Percentiles rank a stretch among this genome's conserved stretches.
Evolutionary conservation across 2,113 vertebrate species (phyloP).

Genomic region (Neodon shergylaensis): DNA sequence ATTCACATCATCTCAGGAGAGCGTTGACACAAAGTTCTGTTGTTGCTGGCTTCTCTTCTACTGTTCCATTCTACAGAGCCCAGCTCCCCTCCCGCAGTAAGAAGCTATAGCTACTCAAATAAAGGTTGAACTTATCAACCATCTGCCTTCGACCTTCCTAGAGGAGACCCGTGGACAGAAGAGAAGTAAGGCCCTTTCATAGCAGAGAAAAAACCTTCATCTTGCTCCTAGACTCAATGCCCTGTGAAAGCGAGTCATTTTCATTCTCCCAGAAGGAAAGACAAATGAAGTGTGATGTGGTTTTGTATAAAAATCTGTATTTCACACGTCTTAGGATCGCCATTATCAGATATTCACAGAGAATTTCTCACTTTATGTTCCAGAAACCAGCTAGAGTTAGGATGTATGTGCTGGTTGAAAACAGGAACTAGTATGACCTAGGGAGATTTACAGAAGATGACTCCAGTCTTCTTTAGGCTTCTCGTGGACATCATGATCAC

Average conservation of each 20-base stretch:
- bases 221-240: too few relatives aligned
- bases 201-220: background rate
- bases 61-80: background rate
- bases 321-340: background rate
- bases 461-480: background rate
- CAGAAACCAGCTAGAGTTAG: background rate
- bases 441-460: background rate
- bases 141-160: accelerated
- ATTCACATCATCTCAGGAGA: conserved; percentile 52
- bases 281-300: background rate
- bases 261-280: background rate
- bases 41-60: background rate
- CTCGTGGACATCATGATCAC: background rate
- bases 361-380: background rate
- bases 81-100: background rate
- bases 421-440: background rate
- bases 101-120: background rate
- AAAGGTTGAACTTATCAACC: background rate
- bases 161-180: background rate
- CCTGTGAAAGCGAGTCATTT: background rate
- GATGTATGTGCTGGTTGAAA: accelerated
- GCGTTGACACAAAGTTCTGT: conserved; percentile 36
- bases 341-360: background rate
- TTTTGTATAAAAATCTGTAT: background rate
- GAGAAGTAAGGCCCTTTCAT: background rate